phyloP scores from a whole-genome alignment of 2,113 vertebrate genomes.

The Ochotona princeps region DNA sequence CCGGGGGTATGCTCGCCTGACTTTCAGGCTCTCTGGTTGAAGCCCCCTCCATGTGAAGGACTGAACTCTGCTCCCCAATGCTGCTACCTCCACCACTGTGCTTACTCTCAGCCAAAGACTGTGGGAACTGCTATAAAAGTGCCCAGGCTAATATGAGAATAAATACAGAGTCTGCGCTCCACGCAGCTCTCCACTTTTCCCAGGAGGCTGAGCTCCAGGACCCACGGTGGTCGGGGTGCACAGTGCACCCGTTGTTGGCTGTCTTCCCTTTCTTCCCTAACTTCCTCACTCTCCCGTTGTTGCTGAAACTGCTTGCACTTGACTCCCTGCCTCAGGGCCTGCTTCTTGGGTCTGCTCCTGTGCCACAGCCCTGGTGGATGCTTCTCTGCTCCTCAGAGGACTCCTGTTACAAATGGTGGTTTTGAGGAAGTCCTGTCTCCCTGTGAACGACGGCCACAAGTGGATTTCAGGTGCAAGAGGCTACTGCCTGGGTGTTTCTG shows the following conservation, averaged over 20 bases:
- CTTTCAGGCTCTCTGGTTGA: neutral
- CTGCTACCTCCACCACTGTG: fast-evolving
- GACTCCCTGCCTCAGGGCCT: neutral
- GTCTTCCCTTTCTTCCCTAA: neutral
- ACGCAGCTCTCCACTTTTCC: neutral
- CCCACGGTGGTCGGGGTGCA: neutral
- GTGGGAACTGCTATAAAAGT: neutral
- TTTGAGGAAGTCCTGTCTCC: neutral
- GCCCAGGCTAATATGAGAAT: neutral
- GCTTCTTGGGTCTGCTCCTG: neutral
- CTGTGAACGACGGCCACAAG: neutral
- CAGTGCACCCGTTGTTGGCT: neutral
- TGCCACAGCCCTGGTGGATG: neutral
- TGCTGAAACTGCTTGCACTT: neutral
- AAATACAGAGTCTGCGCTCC: neutral
- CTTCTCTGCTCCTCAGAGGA: neutral
- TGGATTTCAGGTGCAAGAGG: neutral
- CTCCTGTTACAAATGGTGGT: neutral
- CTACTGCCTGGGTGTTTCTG: neutral
- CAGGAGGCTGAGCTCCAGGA: neutral
- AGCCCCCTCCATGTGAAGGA: neutral
- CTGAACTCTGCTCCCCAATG: too few relatives aligned
- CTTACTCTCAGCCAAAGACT: neutral
- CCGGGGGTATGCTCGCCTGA: neutral
- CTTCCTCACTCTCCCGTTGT: neutral